phyloP scores from a whole-genome alignment of 1,140 invertebrate species.

The Eueides isabella region DNA sequence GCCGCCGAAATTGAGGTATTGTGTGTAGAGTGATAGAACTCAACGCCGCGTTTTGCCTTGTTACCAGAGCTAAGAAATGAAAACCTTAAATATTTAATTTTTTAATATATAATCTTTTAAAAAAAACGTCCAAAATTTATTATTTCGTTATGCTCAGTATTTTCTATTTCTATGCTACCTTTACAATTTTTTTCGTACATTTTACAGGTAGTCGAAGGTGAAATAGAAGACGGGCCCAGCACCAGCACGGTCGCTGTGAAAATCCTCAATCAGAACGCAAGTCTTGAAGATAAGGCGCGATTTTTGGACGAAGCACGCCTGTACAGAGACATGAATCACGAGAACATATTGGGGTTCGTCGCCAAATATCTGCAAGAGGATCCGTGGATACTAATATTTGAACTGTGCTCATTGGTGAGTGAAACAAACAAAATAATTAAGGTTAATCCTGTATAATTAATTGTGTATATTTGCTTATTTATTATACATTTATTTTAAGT shows the following conservation, averaged over 20 bases:
- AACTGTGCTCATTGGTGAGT: slow-evolving; percentile 81
- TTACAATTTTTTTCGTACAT: background rate
- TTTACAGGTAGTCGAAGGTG: slow-evolving; percentile 86
- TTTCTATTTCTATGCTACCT: background rate
- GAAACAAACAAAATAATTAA: slow-evolving; percentile 12
- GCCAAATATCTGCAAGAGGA: slow-evolving; percentile 82
- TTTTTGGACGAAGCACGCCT: slow-evolving; percentile 86
- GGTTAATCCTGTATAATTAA: background rate
- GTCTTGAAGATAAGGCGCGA: slow-evolving; percentile 84
- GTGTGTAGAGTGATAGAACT: no score
- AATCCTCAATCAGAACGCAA: slow-evolving; percentile 87
- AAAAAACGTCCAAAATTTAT: no score
- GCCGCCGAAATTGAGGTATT: no score
- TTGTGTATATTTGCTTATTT: background rate
- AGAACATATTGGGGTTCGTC: slow-evolving; percentile 82
- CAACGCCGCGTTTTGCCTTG: no score
- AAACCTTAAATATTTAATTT: no score
- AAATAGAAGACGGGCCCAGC: slow-evolving; percentile 72
- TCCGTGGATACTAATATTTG: slow-evolving; percentile 85
- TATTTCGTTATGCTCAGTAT: no score
- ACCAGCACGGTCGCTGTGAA: slow-evolving; percentile 83
- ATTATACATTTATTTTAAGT: background rate
- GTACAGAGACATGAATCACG: slow-evolving; percentile 84
- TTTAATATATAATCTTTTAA: no score
- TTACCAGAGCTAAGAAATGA: no score